Base-by-base conservation (phyloP, 2,113 vertebrate genomes). In the Anhinga anhinga region DNA sequence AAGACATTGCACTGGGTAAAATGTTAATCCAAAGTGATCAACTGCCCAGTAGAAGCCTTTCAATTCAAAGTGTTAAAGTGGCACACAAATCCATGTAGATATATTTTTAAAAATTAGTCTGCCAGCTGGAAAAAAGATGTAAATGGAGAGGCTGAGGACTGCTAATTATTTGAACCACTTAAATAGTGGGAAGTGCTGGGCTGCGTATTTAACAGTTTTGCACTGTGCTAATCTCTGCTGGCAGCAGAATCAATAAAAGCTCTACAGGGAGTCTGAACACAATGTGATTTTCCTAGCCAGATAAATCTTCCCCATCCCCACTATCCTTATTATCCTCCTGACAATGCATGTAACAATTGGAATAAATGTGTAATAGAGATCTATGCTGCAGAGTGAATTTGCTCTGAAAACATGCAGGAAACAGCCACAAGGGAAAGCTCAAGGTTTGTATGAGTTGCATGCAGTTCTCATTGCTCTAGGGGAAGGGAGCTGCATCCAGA, bases 161-260 rank as follows among this genome's bases (percentile, higher is more conserved):
- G 44, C 70, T 95, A 96, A 96, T 97, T 91, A 81, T 94, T 67
- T 77, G 84, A 94, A 92, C 50, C 63, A 81, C 81, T 96, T 96
- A 90, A 94, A 93, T 70, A 96, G 78, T 85, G 52, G 90, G 70
- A 97, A 95, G 34, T 94, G 70, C 76, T 86, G 52, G 58, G 86
- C 91, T 95, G 47, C 1, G 30, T 96, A 86, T 94, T 94, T 85
- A 83, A 78, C 59, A 17, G 65, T 92, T 95, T 92, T 96, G 53
- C 52, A 76, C 95, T 76, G 66, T 11, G 11, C 83, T 96, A 93
- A 93, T 90, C 77, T 95, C 88, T 84, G 44, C 80, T 91, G 73
- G 79, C 86, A 95, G 70, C 40, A 69, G 62, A 89, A 50, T 94
- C 91, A 79, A 91, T 91, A 95, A 91, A 96, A 72, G 59, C 40